Base-by-base conservation (phyloP, 2,113 vertebrate genomes). In the Numida meleagris region DNA sequence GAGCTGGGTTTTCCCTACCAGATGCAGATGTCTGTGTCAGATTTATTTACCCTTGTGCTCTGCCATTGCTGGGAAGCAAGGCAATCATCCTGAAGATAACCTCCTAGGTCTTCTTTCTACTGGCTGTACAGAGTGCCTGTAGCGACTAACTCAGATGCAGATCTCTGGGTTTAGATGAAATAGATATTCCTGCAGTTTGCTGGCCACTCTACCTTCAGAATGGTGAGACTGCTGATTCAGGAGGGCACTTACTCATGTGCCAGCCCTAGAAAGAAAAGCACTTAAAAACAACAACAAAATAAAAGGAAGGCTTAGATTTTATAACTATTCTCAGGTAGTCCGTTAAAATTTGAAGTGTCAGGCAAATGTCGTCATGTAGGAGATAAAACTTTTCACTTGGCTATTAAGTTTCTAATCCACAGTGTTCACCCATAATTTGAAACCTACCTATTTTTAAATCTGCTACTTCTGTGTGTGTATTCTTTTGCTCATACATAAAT, bases 41-140 rank as follows among this genome's bases (percentile, higher is more conserved):
- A 42, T 19, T 50, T 46, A 16, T 8, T 77, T 71, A 18, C 9
- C 4, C 21, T 42, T 2, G 12, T 34, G 85, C n/a, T 85, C 45
- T 62, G 38, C 48, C 14, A 21, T 63, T 0, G 0, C 12, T 70
- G 58, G n/a, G 31, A 73, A 75, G 71, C 76, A 55, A 27, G 18
- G 7, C n/a, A 8, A 21, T 55, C 17, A 4, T 14, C 36, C 21
- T 63, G 10, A 71, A 90, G 68, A 11, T 33, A 21, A 31, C 74
- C 25, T 77, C 33, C 24, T 40, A 8, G 24, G 5, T 12, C 55
- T 74, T 27, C 53, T 88, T 86, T 73, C 40, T 14, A 38, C 21
- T 2, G 2, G 3, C 14, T 11, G 24, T 27, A 14, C 6, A 27
- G 51, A 45, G 40, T 2, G 1, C 21, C 42, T 46, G 1, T 14